Evolutionary conservation across 2,888 invertebrate genomes (phyloP), one percentile per base, ranked within the genome.

Genomic region (Cephus spinipes): DNA sequence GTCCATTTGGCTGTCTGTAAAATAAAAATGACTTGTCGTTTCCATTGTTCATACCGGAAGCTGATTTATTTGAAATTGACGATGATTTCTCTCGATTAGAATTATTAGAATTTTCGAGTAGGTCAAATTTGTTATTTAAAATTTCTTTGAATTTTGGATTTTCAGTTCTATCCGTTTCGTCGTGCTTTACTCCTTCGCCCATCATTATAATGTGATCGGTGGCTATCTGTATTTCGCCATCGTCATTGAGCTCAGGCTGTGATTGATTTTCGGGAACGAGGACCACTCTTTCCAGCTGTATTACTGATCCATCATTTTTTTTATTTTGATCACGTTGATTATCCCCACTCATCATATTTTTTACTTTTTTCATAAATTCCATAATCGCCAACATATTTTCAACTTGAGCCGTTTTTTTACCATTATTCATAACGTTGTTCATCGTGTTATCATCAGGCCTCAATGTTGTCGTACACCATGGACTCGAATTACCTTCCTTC

Each of bases 301-400:
- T 75, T 4, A 81, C 74, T 40, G 82, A 79, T 9, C 78, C 79
- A 6, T 75, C 77, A 30, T 80, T 55, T 32, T 81, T 79, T 23
- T 78, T 73, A 36, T 75, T 71, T 15, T 78, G 73, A 12, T 77
- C 35, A 12, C 76, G 76, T 3, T 79, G 74, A n/a, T 81, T 83
- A 0, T 80, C 78, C 0, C 79, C 76, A n/a, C 35, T 81, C 33
- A 85, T 75, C 0, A 87, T 78, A 15, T 79, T 80, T 73, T 87
- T 81, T 6, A 88, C 73, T 36, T 86, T 86, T 35, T 82, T 81
- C 74, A 88, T 80, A n/a, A 88, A 86, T 33, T 83, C 83, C 33
- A 85, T 76, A 11, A 88, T 83, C 6, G 85, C 85, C 73, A 85
- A 32, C 82, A 86, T 83, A 35, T 85, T 86, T 75, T 81, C 83